Evolutionary conservation across 2,888 invertebrate species (phyloP).

Genomic region (Calephelis perditalis): DNA sequence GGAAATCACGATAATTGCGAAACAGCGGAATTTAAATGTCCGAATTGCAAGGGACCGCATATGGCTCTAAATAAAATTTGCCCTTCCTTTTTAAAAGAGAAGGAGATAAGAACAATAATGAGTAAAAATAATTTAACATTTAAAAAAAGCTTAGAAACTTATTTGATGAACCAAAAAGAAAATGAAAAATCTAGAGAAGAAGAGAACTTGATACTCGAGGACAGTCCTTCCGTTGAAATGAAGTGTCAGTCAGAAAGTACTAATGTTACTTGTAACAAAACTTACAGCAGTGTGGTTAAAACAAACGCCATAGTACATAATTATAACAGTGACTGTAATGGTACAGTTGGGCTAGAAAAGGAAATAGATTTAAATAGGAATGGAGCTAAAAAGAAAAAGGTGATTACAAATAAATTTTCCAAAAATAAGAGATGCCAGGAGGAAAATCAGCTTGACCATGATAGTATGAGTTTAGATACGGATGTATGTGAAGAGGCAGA

Average conservation of each 20-base stretch:
- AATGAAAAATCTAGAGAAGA: background rate
- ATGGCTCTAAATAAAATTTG: constrained; percentile 20
- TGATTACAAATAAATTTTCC: background rate
- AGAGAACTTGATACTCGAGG: background rate
- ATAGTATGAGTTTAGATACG: background rate
- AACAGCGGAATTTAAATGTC: constrained; percentile 16
- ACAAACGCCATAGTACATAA: background rate
- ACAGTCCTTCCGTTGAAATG: background rate
- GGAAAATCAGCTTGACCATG: background rate
- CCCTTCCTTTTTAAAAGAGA: constrained; percentile 13
- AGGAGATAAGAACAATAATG: background rate
- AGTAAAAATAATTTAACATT: background rate
- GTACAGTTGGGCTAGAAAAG: background rate
- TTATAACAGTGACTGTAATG: background rate
- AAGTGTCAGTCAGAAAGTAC: background rate
- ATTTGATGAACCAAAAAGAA: background rate
- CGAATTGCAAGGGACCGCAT: constrained; percentile 26
- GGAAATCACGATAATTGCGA: constrained; percentile 16
- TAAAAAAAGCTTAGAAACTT: background rate
- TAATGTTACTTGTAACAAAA: background rate
- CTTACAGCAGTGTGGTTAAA: background rate
- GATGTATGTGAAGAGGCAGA: background rate
- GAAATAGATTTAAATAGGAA: background rate
- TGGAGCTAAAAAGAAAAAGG: background rate
- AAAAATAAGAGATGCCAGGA: background rate